These are phyloP conservation scores for Neoarius graeffei DNA, from an alignment of 2,113 vertebrate species.

Conservation along the genomic window DNA sequence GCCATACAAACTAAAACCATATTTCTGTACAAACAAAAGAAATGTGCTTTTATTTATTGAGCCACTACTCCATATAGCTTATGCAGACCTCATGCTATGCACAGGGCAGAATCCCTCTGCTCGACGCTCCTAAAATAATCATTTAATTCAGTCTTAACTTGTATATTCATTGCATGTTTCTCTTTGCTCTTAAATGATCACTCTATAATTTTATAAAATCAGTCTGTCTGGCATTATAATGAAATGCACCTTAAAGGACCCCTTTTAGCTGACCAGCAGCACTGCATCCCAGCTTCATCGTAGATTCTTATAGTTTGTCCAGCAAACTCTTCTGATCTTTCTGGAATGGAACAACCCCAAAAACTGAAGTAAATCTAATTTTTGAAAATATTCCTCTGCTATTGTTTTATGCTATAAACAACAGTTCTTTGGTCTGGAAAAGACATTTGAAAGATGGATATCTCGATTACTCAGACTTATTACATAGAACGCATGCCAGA, in stretches of 20 bases:
- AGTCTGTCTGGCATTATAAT: neutral
- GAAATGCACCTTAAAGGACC: neutral
- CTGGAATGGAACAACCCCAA: neutral
- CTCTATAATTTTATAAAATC: neutral
- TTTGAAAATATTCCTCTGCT: neutral
- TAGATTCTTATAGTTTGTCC: neutral
- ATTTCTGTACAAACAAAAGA: neutral
- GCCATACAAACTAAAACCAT: neutral
- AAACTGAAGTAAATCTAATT: neutral
- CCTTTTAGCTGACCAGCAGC: neutral
- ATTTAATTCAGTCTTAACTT: neutral
- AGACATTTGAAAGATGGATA: neutral
- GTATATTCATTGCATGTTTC: neutral
- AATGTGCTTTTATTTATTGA: neutral
- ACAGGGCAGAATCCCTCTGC: neutral
- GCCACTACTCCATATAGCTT: neutral
- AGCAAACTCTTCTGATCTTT: neutral
- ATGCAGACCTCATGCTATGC: neutral
- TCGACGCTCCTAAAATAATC: neutral
- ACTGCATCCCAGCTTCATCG: neutral
- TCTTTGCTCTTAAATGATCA: neutral
- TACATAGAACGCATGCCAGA: neutral
- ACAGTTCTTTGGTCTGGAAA: neutral
- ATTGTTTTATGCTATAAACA: neutral
- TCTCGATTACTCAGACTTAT: neutral